These are phyloP conservation scores for Pangasius macronema DNA, from an alignment of 2,797 vertebrate species.

Conservation along the genomic window DNA sequence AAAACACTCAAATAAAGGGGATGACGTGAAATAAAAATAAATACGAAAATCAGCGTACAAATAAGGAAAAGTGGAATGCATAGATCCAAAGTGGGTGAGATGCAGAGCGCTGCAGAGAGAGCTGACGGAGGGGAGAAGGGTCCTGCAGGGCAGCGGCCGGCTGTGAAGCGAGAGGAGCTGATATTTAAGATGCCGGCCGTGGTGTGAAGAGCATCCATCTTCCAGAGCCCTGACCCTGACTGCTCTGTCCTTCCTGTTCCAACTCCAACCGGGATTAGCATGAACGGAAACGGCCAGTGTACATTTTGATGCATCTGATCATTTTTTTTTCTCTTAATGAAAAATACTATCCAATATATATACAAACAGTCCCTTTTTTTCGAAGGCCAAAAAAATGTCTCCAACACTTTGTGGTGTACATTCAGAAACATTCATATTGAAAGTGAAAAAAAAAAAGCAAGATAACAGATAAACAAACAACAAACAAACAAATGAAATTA, in stretches of 20 bases:
- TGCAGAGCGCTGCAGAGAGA: slow-evolving; percentile 54
- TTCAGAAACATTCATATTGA: slow-evolving; percentile 96
- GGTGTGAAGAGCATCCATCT: slow-evolving; percentile 41
- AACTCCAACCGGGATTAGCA: slow-evolving; percentile 44
- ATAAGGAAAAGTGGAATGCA: slow-evolving; percentile 73
- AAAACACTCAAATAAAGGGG: slow-evolving; percentile 50
- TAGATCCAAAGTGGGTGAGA: slow-evolving; percentile 78
- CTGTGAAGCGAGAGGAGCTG: slow-evolving; percentile 21
- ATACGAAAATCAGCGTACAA: slow-evolving; percentile 43
- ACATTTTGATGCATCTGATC: slow-evolving; percentile 48
- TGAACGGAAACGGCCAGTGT: slow-evolving; percentile 48
- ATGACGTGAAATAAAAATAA: slow-evolving; percentile 55
- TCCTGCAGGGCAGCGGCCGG: slow-evolving; percentile 14
- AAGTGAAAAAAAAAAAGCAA: slow-evolving; percentile 77
- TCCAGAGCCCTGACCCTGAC: slow-evolving; percentile 33
- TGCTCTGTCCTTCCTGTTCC: slow-evolving; percentile 38
- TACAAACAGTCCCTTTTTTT: slow-evolving; percentile 60
- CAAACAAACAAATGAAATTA: slow-evolving; percentile 81
- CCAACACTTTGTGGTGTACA: slow-evolving; percentile 90
- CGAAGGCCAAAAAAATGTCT: slow-evolving; percentile 62
- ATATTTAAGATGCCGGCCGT: slow-evolving; percentile 40
- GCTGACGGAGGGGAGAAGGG: slow-evolving; percentile 25
- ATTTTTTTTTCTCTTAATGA: slow-evolving; percentile 49
- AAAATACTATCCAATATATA: slow-evolving; percentile 62
- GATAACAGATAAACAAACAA: slow-evolving; percentile 76